Percentiles rank a stretch among this genome's conserved stretches.
phyloP scores from a whole-genome alignment of 1,140 invertebrate genomes.

The Achroia grisella region DNA sequence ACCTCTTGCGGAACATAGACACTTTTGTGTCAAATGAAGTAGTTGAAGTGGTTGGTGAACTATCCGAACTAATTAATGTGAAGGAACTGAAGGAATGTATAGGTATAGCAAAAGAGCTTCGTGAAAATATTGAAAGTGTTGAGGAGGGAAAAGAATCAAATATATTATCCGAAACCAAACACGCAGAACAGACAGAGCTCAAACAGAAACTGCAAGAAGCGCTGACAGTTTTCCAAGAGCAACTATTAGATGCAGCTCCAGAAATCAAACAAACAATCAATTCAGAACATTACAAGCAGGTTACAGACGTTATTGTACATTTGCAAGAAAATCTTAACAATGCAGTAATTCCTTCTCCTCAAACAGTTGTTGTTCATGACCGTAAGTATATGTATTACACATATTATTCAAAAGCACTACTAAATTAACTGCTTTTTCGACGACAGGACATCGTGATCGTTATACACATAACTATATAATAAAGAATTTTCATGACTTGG shows the following conservation, averaged over 20 bases:
- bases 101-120: conserved; percentile 23
- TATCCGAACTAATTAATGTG: conserved; percentile 7
- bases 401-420: too few species aligned
- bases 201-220: background rate
- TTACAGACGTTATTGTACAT: conserved; percentile 15
- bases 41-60: conserved; percentile 14
- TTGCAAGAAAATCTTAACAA: conserved; percentile 19
- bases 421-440: too few species aligned
- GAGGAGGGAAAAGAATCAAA: too few species aligned
- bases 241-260: conserved; percentile 1
- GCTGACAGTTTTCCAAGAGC: background rate
- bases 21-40: conserved; percentile 25
- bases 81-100: conserved; percentile 18
- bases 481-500: too few species aligned
- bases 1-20: conserved; percentile 24
- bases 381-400: background rate
- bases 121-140: conserved; percentile 5
- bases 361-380: background rate
- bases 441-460: too few species aligned
- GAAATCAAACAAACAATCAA: background rate
- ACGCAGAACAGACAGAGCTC: conserved; percentile 4
- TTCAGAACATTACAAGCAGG: background rate
- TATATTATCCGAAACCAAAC: background rate
- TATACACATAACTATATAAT: too few species aligned
- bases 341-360: background rate